These are phyloP conservation scores for Brachystomella parvula DNA, from an alignment of 1,140 invertebrate genomes.

Conservation along the genomic window DNA sequence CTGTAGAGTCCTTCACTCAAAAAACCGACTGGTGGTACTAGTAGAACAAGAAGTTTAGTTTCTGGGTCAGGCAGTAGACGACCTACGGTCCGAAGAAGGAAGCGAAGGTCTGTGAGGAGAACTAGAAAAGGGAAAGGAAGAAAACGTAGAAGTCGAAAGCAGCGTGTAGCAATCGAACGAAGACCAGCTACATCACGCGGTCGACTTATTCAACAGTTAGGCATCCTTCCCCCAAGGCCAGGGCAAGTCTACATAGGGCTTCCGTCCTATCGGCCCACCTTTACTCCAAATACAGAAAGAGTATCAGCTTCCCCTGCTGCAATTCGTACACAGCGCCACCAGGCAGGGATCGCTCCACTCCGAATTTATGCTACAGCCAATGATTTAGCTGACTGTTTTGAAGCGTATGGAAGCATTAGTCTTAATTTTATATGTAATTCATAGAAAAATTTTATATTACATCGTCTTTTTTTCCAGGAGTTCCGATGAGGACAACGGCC, in stretches of 20 bases:
- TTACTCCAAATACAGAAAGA: neutral
- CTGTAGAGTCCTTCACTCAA: no score
- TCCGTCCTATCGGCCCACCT: conserved; percentile 21
- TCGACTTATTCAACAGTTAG: conserved; percentile 45
- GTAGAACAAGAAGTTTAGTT: no score
- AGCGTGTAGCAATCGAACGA: conserved; percentile 19
- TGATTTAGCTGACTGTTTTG: conserved; percentile 26
- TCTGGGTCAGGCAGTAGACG: neutral
- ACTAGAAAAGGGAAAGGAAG: conserved; percentile 17
- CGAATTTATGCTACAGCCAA: conserved; percentile 21
- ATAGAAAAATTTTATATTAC: neutral
- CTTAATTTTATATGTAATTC: neutral
- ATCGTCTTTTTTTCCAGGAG: conserved; percentile 10
- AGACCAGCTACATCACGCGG: conserved; percentile 41
- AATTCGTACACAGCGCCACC: conserved; percentile 20
- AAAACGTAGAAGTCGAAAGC: neutral
- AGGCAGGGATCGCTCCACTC: conserved; percentile 32
- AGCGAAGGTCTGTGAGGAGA: conserved; percentile 42
- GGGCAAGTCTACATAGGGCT: conserved; percentile 44
- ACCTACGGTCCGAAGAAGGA: conserved; percentile 21
- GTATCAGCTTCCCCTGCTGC: conserved; percentile 11
- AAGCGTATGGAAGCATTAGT: conserved; percentile 15
- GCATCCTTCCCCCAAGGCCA: conserved; percentile 42
- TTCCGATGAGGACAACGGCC: conserved; percentile 37
- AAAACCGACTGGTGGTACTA: no score